These are phyloP conservation scores for Acheta domesticus DNA, from an alignment of 2,888 invertebrate species.

Conservation along the genomic window DNA sequence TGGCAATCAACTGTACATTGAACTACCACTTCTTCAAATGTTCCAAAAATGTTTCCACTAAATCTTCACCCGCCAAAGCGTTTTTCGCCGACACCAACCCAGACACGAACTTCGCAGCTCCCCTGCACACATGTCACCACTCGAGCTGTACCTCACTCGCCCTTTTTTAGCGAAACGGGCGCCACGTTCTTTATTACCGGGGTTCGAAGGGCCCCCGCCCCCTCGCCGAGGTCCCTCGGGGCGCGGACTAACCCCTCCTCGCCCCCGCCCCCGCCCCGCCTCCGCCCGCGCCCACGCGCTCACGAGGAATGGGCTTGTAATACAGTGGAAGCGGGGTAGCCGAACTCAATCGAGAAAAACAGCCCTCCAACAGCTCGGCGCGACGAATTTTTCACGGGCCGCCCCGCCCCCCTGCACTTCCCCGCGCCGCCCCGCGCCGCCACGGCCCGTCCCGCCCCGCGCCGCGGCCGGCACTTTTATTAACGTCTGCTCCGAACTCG, in stretches of 20 bases:
- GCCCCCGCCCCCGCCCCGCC: not conserved
- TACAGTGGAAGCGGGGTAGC: not conserved
- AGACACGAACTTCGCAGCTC: too few species aligned
- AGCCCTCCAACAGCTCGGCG: constrained; percentile 3
- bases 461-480: too few species aligned
- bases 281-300: not conserved
- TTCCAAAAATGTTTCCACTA: too few species aligned
- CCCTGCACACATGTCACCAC: not conserved
- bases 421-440: not conserved
- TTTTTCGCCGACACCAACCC: too few species aligned
- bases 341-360: constrained; percentile 10
- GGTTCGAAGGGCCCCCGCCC: not conserved
- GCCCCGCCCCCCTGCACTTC: not conserved
- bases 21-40: too few species aligned
- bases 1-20: too few species aligned
- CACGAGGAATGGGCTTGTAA: not conserved
- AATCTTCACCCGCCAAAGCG: too few species aligned
- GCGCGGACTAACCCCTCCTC: not conserved
- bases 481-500: too few species aligned
- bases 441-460: too few species aligned
- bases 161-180: not conserved
- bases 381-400: not conserved
- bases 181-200: constrained; percentile 5
- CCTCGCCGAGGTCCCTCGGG: not conserved
- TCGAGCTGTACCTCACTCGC: not conserved